A percentile compares a stretch with the other conserved stretches of the same genome.
phyloP scores from a whole-genome alignment of 1,140 invertebrate species.

The Bathynomus jamesi region DNA sequence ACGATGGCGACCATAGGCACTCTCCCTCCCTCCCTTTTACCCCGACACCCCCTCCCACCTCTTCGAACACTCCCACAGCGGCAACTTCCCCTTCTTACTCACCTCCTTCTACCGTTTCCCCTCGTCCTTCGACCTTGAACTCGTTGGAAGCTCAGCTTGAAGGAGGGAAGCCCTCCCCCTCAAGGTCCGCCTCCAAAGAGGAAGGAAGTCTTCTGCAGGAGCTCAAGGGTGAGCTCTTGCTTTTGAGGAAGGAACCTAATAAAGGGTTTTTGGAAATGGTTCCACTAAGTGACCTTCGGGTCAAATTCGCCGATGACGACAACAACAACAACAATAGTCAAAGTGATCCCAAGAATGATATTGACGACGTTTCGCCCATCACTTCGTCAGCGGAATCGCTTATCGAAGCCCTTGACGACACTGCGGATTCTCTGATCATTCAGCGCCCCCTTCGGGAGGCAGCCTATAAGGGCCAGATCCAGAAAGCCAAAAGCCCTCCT shows the following conservation, averaged over 20 bases:
- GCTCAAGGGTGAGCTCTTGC: not conserved
- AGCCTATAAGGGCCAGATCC: not conserved
- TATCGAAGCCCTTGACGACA: not conserved
- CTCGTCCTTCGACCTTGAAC: not conserved
- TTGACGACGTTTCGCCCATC: not conserved
- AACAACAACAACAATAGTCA: slow-evolving; percentile 4
- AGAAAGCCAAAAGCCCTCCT: not conserved
- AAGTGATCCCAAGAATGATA: not conserved
- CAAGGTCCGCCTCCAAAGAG: not conserved
- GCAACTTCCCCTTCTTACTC: not conserved
- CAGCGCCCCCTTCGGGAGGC: not conserved
- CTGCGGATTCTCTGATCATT: not conserved
- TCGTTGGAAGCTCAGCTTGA: not conserved
- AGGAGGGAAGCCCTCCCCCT: not conserved
- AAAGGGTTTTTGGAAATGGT: not conserved
- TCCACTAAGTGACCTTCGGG: not conserved
- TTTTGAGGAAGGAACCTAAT: not conserved
- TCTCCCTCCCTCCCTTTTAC: not conserved
- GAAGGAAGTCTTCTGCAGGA: not conserved
- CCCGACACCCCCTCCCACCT: not conserved
- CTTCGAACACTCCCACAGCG: not conserved
- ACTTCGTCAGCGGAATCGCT: not conserved
- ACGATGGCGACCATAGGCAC: not conserved
- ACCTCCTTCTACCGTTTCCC: not conserved
- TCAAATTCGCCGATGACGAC: not conserved